Conservation (phyloP, 2,888 invertebrate species). For the Agrotis clavis region DNA sequence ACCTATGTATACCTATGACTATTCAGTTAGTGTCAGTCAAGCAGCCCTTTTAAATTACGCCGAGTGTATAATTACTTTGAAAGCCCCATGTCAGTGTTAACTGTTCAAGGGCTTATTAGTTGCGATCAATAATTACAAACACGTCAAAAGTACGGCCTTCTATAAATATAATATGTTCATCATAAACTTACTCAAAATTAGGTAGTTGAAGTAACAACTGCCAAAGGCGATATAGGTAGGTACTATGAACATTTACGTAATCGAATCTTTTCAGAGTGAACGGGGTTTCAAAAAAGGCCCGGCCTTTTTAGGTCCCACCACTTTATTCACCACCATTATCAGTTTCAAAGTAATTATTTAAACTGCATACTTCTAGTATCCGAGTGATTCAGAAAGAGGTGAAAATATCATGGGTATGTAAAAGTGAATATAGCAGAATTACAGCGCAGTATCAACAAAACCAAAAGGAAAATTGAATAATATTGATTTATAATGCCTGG, state of each 20-base stretch:
- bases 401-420: background rate
- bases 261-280: too few relatives aligned
- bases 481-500: conserved; percentile 22
- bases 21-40: background rate
- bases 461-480: conserved; percentile 10
- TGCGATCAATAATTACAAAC: conserved; percentile 22
- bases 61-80: conserved; percentile 7
- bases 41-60: background rate
- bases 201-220: background rate
- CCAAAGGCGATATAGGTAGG: too few relatives aligned
- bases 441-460: conserved; percentile 1
- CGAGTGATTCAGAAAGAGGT: background rate
- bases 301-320: too few relatives aligned
- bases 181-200: conserved; percentile 1
- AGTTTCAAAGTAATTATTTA: too few relatives aligned
- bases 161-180: conserved; percentile 24
- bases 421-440: background rate
- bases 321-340: too few relatives aligned
- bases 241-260: too few relatives aligned
- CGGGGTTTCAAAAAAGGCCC: too few relatives aligned
- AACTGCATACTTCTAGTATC: too few relatives aligned
- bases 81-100: conserved; percentile 4
- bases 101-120: conserved; percentile 15
- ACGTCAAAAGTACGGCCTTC: background rate
- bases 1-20: background rate